These are phyloP conservation scores for Marisa cornuarietis DNA, from an alignment of 1,140 invertebrate genomes.

Conservation along the genomic window DNA sequence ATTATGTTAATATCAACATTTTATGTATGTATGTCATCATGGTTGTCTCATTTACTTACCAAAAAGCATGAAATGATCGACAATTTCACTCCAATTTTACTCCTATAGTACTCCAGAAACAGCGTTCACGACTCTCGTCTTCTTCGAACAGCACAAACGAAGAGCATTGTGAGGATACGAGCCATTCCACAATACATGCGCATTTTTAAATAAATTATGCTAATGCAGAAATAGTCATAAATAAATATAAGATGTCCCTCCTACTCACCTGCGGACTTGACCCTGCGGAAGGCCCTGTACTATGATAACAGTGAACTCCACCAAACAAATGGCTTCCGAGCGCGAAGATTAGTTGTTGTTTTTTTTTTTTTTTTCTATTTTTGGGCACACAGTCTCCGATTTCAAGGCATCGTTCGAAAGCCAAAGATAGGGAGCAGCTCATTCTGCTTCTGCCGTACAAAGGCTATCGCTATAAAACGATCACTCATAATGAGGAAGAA, in stretches of 20 bases:
- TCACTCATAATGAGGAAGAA: too few species aligned
- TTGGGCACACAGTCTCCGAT: conserved; percentile 26
- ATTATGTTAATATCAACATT: conserved; percentile 50
- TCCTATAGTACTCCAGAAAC: conserved; percentile 4
- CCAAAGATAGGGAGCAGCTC: conserved; percentile 21
- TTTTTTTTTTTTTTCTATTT: conserved; percentile 25
- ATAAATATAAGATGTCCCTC: conserved; percentile 52
- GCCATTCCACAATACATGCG: conserved; percentile 22
- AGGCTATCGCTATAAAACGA: too few species aligned
- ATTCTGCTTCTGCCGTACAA: background rate
- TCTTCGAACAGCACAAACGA: background rate
- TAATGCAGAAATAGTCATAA: conserved; percentile 52
- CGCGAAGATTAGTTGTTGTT: background rate
- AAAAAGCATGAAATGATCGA: background rate
- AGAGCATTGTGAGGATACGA: too few species aligned
- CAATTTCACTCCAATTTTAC: conserved; percentile 3
- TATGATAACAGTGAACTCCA: conserved; percentile 18
- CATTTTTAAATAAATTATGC: conserved; percentile 59
- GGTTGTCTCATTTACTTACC: conserved; percentile 5
- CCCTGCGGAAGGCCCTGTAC: background rate
- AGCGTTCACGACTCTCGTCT: conserved; percentile 12
- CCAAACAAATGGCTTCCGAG: conserved; percentile 22
- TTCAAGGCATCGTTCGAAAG: conserved; percentile 22
- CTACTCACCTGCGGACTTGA: conserved; percentile 28
- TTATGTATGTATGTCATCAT: conserved; percentile 25